Conservation (phyloP, 2,113 vertebrate species). For the Sitta europaea region DNA sequence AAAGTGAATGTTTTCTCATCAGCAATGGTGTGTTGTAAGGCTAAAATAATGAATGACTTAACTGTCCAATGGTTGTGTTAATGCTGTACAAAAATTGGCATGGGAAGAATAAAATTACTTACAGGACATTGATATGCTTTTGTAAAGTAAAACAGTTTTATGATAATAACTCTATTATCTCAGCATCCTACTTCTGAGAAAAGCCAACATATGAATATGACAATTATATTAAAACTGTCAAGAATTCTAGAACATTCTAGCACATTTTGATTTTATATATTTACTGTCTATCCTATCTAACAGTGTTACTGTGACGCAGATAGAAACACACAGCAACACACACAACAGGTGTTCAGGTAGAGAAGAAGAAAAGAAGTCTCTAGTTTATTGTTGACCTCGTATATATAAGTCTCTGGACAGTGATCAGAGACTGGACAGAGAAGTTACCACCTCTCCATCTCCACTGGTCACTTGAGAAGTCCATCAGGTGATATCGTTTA, state of each 20-base stretch:
- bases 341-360: too few relatives aligned
- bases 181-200: background rate
- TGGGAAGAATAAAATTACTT: background rate
- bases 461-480: too few relatives aligned
- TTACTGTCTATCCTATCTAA: background rate
- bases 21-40: background rate
- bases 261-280: background rate
- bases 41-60: background rate
- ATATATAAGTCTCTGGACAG: too few relatives aligned
- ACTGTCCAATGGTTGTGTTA: background rate
- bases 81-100: background rate
- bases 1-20: background rate
- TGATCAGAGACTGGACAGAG: too few relatives aligned
- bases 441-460: too few relatives aligned
- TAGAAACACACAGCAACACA: too few relatives aligned
- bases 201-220: background rate
- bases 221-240: background rate
- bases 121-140: rapidly evolving
- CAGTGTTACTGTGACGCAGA: too few relatives aligned
- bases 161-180: background rate
- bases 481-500: too few relatives aligned
- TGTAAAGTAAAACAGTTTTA: background rate
- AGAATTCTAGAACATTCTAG: background rate
- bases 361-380: too few relatives aligned
- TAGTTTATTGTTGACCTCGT: too few relatives aligned